A percentile compares a stretch with the other conserved stretches of the same genome.
Evolutionary conservation across 2,113 vertebrate species (phyloP).

Genomic region (Ciconia maguari): DNA sequence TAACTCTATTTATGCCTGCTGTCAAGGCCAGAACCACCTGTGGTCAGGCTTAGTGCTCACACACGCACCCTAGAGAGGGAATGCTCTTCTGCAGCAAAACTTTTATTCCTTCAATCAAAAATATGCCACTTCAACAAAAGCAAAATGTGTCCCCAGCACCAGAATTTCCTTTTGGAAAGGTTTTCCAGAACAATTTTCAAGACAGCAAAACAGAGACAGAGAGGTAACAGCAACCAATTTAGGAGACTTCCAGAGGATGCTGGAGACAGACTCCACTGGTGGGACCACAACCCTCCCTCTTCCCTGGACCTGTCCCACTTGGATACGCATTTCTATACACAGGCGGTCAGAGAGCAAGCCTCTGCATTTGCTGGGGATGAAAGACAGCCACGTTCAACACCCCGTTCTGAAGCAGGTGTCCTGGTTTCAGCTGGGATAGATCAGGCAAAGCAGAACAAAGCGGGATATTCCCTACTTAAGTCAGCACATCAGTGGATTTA

Average conservation of each 20-base stretch:
- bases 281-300: background rate
- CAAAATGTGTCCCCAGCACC: background rate
- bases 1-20: background rate
- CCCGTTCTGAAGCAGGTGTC: background rate
- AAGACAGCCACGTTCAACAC: background rate
- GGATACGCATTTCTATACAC: background rate
- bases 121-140: background rate
- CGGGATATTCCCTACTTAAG: background rate
- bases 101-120: background rate
- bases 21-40: background rate
- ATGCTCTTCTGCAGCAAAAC: background rate
- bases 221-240: background rate
- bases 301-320: background rate
- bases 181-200: background rate
- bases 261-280: background rate
- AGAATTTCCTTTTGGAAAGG: background rate
- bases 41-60: background rate
- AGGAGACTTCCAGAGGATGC: background rate
- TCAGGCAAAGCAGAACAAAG: background rate
- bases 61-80: background rate
- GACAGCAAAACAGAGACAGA: background rate
- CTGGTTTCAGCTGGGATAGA: background rate
- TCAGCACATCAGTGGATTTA: background rate
- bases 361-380: background rate
- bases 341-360: background rate